A percentile compares a stretch with the other conserved stretches of the same genome.
These are phyloP conservation scores for Parasteatoda lunata DNA, from an alignment of 2,888 invertebrate genomes.

Conservation along the genomic window DNA sequence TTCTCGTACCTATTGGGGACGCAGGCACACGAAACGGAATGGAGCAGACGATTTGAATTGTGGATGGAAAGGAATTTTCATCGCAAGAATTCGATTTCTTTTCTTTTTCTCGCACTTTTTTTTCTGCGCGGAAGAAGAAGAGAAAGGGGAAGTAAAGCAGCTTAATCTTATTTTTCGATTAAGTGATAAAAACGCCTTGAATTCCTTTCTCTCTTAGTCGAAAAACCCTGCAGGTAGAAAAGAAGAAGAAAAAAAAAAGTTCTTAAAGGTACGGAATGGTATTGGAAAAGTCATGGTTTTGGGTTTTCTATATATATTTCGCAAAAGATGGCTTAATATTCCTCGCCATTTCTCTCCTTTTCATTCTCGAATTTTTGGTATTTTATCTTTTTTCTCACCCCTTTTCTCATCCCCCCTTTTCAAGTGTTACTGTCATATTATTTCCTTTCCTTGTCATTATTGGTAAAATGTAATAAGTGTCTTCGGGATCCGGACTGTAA, in stretches of 20 bases:
- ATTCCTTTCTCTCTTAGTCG: conserved; percentile 38
- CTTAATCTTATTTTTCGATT: conserved; percentile 69
- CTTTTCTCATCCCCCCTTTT: too few relatives aligned
- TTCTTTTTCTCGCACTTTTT: conserved; percentile 15
- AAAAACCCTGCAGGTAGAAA: conserved; percentile 33
- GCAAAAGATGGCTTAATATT: conserved; percentile 36
- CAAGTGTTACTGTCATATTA: too few relatives aligned
- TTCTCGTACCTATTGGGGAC: conserved; percentile 56
- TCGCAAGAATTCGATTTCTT: conserved; percentile 58
- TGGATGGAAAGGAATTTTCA: conserved; percentile 53
- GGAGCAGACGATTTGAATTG: conserved; percentile 60
- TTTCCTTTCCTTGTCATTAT: too few relatives aligned
- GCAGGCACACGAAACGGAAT: conserved; percentile 47
- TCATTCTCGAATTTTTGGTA: conserved; percentile 7
- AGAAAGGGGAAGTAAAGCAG: conserved; percentile 62
- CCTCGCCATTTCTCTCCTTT: not conserved
- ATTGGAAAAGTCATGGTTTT: conserved; percentile 62
- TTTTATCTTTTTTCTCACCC: not conserved
- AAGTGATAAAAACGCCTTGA: conserved; percentile 68
- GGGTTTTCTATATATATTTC: conserved; percentile 16
- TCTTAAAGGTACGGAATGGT: conserved; percentile 37
- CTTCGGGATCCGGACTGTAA: too few relatives aligned
- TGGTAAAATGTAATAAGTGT: too few relatives aligned
- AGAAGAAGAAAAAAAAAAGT: not conserved
- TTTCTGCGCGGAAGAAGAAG: conserved; percentile 1